Conservation (phyloP, 2,113 vertebrate species). For the Sebastes fasciatus region DNA sequence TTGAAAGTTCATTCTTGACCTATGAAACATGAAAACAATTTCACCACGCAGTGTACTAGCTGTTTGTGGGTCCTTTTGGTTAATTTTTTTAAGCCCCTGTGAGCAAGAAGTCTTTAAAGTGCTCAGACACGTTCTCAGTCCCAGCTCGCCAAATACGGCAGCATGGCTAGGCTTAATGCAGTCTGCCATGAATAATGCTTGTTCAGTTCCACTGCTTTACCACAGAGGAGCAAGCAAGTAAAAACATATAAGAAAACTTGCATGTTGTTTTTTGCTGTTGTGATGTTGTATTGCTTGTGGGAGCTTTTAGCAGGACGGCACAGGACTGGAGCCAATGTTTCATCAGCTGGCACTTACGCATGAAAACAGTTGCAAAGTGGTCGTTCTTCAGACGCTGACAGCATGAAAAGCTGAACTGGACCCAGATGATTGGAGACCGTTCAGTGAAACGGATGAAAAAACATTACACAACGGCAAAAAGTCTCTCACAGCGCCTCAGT, state of each 20-base stretch:
- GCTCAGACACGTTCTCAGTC: neutral
- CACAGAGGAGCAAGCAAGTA: neutral
- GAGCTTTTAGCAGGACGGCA: neutral
- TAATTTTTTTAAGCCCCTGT: neutral
- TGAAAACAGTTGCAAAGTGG: constrained; percentile 1
- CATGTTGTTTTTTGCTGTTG: neutral
- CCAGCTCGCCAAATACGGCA: neutral
- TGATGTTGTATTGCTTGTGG: neutral
- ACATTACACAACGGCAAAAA: constrained; percentile 18
- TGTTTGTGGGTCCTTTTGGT: neutral
- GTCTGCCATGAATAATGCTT: neutral
- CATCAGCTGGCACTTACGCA: constrained; percentile 1
- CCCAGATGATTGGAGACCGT: neutral
- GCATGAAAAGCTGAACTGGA: constrained; percentile 1
- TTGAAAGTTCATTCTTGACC: neutral
- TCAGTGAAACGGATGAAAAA: constrained; percentile 13
- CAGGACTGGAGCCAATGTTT: neutral
- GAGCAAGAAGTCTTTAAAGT: neutral
- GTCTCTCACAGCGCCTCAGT: constrained; percentile 14
- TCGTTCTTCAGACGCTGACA: neutral
- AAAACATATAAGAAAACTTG: neutral
- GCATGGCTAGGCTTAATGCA: neutral
- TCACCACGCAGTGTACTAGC: neutral
- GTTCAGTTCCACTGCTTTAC: neutral
- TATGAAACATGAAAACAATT: neutral